phyloP scores from a whole-genome alignment of 2,113 vertebrate species.

The Colinus virginianus region DNA sequence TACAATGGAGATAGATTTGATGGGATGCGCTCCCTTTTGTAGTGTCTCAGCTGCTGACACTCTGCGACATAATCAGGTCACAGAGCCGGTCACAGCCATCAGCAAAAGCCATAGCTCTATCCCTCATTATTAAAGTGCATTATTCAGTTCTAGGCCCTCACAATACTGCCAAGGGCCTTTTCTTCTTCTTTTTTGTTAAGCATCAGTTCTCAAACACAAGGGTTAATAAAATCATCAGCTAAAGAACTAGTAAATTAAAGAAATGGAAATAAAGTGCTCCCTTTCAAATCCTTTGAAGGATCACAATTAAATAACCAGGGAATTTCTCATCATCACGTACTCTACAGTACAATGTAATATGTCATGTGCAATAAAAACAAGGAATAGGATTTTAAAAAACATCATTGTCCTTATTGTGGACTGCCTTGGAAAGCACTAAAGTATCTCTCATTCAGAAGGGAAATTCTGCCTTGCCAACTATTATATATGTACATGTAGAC shows the following conservation, averaged over 20 bases:
- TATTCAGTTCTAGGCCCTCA: conserved; percentile 82
- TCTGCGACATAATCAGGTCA: conserved; percentile 92
- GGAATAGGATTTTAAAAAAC: not conserved
- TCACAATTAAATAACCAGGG: conserved; percentile 68
- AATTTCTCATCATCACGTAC: conserved; percentile 9
- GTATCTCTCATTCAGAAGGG: not conserved
- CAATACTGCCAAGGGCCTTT: conserved; percentile 75
- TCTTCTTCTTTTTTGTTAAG: conserved; percentile 46
- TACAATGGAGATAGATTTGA: conserved; percentile 84
- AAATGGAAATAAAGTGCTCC: conserved; percentile 55
- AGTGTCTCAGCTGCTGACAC: conserved; percentile 87
- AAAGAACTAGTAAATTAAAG: conserved; percentile 66
- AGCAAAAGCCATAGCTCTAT: conserved; percentile 84
- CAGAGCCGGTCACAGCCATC: conserved; percentile 85
- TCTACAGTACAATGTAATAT: conserved; percentile 38
- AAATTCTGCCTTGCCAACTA: not conserved
- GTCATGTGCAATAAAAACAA: conserved; percentile 14
- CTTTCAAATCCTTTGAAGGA: conserved; percentile 66
- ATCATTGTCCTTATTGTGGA: not conserved
- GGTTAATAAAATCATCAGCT: conserved; percentile 70
- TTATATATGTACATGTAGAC: not conserved
- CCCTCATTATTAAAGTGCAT: conserved; percentile 86
- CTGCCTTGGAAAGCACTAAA: not conserved
- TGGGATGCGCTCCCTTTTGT: conserved; percentile 86
- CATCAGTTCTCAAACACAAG: conserved; percentile 64